A percentile compares a stretch with the other conserved stretches of the same genome.
These are phyloP conservation scores for Melanitta fusca DNA, from an alignment of 2,797 vertebrate genomes.

Conservation along the genomic window DNA sequence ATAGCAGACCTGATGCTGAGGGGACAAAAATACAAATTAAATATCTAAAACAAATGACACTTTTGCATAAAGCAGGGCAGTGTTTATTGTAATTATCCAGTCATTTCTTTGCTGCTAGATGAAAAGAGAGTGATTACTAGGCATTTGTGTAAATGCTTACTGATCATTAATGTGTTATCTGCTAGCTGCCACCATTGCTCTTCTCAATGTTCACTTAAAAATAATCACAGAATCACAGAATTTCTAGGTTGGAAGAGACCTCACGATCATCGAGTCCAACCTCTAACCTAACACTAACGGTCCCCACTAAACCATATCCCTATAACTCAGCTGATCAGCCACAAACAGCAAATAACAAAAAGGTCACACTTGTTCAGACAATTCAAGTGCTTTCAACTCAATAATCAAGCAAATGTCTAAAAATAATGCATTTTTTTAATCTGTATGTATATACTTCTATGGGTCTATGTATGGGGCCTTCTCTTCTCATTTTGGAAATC, in stretches of 20 bases:
- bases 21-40: background rate
- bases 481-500: background rate
- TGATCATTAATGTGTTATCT: background rate
- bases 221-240: no score
- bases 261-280: no score
- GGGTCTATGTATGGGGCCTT: fast-evolving
- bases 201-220: background rate
- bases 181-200: background rate
- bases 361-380: background rate
- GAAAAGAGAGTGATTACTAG: background rate
- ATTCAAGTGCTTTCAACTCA: background rate
- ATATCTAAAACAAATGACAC: background rate
- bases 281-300: no score
- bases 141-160: background rate
- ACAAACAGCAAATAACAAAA: background rate
- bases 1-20: background rate
- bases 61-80: background rate
- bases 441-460: background rate
- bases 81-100: background rate
- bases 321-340: background rate
- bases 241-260: no score
- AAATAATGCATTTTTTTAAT: background rate
- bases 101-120: background rate
- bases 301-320: no score
- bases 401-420: background rate